Base-by-base conservation (phyloP, 2,888 invertebrate species). In the Chalcis sispes region DNA sequence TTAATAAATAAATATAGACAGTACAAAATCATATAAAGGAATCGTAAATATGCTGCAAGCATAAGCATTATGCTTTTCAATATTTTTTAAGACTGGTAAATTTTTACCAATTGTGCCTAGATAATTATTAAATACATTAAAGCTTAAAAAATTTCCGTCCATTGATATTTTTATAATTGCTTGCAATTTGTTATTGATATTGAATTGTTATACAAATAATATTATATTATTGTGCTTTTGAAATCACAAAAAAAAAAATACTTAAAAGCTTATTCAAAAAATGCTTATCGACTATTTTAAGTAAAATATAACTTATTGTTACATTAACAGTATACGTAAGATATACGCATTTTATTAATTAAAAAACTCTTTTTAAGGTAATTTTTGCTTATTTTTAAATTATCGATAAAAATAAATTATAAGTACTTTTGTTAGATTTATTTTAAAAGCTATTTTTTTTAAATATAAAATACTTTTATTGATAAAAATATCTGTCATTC, bases 141-240 rank as follows among this genome's bases (percentile, higher is more conserved):
- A 54, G 23, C 18, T 58, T 4, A 20, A 66, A 73, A 42, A 18
- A 13, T 48, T 48, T 66, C 66, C 73, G 66, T 73, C 73, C 73
- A 66, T 40, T 27, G 18, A 52, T 32, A 15, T 42, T 29, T 50
- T 25, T 27, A 56, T 46, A n/a, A 72, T 29, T 29, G n/a, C 27
- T 4, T 50, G 42, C 2, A 23, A 54, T n/a, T n/a, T n/a, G 20
- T 50, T 52, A 25, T 15, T 59, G 18, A 48, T 48, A 23, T 46
- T 48, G 4, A 2, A 58, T 48, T 27, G 7, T 1, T 32, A 48
- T n/a, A 48, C 48, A 36, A 59, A 32, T 23, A 46, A 20, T 58
- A 3, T 20, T n/a, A 42, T n/a, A 61, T 40, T 46, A 61, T 46
- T 42, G 42, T 42, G 23, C 8, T 15, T 46, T 27, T 8, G 8